Evolutionary conservation across 1,140 invertebrate genomes (phyloP).

Genomic region (Hylyphantes graminicola): DNA sequence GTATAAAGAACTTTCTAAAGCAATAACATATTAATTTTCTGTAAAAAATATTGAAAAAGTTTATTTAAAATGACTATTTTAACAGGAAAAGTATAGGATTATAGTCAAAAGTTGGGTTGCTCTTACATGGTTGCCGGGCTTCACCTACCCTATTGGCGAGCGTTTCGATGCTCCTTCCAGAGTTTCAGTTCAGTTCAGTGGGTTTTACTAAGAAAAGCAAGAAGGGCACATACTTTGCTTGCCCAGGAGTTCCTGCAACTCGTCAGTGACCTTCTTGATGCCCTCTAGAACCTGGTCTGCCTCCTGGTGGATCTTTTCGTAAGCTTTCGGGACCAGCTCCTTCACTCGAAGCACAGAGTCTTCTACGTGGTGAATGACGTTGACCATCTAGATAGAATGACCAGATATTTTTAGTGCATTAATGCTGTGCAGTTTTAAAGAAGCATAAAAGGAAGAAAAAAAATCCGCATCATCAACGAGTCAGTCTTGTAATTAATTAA

Average conservation of each 20-base stretch:
- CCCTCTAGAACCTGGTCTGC: slow-evolving; percentile 30
- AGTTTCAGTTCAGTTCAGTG: too few species aligned
- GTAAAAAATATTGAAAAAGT: too few species aligned
- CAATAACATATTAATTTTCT: too few species aligned
- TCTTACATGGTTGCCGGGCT: too few species aligned
- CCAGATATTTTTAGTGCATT: background rate
- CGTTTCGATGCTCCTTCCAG: too few species aligned
- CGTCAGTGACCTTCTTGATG: slow-evolving; percentile 19
- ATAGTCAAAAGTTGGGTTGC: too few species aligned
- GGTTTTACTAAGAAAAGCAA: background rate
- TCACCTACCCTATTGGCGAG: too few species aligned
- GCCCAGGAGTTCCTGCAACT: slow-evolving; percentile 33
- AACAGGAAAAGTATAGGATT: too few species aligned
- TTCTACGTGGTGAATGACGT: slow-evolving; percentile 47
- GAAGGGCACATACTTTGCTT: slow-evolving; percentile 28
- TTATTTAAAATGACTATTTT: too few species aligned
- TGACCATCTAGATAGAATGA: slow-evolving; percentile 30
- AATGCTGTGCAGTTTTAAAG: background rate
- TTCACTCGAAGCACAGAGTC: slow-evolving; percentile 10
- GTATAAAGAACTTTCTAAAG: too few species aligned
- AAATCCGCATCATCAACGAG: too few species aligned
- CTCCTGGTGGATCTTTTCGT: slow-evolving; percentile 45
- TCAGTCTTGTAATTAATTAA: background rate
- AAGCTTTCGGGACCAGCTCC: slow-evolving; percentile 42
- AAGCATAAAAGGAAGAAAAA: background rate